Evolutionary conservation across 2,113 vertebrate species (phyloP).

Genomic region (Ceyx melanurus): DNA sequence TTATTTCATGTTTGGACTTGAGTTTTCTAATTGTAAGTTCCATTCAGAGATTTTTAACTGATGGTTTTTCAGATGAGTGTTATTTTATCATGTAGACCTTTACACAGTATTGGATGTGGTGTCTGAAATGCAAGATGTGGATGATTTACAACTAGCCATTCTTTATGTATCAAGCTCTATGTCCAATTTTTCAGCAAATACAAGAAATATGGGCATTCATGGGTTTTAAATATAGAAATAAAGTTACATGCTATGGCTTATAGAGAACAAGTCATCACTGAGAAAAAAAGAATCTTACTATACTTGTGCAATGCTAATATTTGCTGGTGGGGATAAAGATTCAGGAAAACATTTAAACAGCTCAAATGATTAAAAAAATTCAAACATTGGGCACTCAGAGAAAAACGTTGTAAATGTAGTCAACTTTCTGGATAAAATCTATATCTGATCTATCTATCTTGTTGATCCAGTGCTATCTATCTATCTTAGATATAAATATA

Average conservation of each 20-base stretch:
- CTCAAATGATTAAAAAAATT: background rate
- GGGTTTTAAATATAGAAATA: background rate
- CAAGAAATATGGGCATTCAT: background rate
- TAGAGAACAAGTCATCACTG: background rate
- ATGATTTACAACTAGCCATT: background rate
- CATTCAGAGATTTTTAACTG: background rate
- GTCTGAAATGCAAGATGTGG: background rate
- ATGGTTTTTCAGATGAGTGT: background rate
- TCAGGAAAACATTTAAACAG: background rate
- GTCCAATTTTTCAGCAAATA: background rate
- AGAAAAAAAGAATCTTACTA: background rate
- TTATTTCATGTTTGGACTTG: background rate
- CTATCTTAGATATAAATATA: background rate
- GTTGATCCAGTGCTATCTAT: background rate
- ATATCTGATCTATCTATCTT: background rate
- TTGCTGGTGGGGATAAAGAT: background rate
- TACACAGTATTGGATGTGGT: accelerated
- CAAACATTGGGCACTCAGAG: background rate
- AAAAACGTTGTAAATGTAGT: background rate
- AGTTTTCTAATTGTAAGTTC: background rate
- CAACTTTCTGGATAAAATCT: background rate
- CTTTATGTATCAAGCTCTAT: background rate
- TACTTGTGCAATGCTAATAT: background rate
- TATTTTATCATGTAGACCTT: background rate
- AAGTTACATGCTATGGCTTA: background rate